A percentile compares a stretch with the other conserved stretches of the same genome.
phyloP scores from a whole-genome alignment of 2,888 invertebrate genomes.

The Zygothrica quintamaculata region DNA sequence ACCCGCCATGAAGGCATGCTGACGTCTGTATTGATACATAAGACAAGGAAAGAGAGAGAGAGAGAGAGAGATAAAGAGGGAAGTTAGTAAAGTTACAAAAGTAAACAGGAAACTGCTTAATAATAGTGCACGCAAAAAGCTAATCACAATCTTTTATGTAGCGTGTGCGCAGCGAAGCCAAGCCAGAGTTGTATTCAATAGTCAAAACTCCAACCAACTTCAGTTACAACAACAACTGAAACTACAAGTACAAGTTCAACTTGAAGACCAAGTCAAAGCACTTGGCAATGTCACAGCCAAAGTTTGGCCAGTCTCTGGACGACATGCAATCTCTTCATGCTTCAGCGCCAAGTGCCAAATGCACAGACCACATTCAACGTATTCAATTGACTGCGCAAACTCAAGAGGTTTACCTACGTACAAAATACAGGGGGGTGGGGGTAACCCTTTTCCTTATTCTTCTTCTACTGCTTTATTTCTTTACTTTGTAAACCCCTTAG shows the following conservation, averaged over 20 bases:
- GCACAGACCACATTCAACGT: constrained; percentile 7
- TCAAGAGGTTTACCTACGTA: constrained; percentile 44
- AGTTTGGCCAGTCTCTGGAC: constrained; percentile 13
- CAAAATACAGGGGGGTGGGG: not conserved
- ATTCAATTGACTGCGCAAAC: constrained; percentile 70
- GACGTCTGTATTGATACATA: constrained; percentile 89
- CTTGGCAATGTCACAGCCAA: constrained; percentile 43
- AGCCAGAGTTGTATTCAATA: constrained; percentile 22
- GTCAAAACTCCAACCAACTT: not conserved
- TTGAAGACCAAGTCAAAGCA: constrained; percentile 14
- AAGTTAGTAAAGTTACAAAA: constrained; percentile 4
- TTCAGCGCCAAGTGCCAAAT: constrained; percentile 54
- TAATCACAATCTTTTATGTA: constrained; percentile 51
- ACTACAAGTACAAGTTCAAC: not conserved
- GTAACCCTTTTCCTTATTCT: too few species aligned
- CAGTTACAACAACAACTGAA: not conserved
- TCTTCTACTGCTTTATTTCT: too few species aligned
- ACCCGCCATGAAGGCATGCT: constrained; percentile 86
- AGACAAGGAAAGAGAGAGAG: constrained; percentile 55
- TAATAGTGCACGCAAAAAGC: constrained; percentile 66
- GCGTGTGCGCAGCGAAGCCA: constrained; percentile 38
- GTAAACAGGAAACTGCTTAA: constrained; percentile 55
- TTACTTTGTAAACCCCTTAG: too few species aligned
- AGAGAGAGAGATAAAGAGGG: constrained; percentile 5
- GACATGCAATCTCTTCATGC: constrained; percentile 71